A percentile compares a stretch with the other conserved stretches of the same genome.
These are phyloP conservation scores for Aleadryas rufinucha DNA, from an alignment of 2,113 vertebrate species.

Conservation along the genomic window DNA sequence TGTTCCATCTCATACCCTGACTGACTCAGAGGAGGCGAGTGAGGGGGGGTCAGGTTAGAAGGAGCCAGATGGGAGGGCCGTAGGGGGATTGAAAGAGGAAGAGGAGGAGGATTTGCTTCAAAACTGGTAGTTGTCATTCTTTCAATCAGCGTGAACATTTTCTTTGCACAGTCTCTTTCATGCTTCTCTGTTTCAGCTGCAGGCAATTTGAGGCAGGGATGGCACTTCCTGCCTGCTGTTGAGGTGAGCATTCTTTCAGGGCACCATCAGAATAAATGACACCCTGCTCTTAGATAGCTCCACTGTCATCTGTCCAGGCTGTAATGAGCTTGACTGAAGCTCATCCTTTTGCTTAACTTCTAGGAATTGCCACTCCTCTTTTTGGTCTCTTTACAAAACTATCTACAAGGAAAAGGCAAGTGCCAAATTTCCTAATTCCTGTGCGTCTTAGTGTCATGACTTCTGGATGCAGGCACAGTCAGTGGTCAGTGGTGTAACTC, in stretches of 20 bases:
- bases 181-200: background rate
- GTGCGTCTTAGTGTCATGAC: fast-evolving
- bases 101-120: background rate
- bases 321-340: background rate
- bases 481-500: background rate
- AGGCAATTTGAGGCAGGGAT: background rate
- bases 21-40: background rate
- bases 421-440: background rate
- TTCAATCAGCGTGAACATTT: background rate
- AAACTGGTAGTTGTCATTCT: background rate
- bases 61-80: background rate
- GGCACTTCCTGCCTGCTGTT: background rate
- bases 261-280: conserved; percentile 29
- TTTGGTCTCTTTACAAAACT: background rate
- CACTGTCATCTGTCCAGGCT: background rate
- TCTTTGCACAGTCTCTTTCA: background rate
- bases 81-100: background rate
- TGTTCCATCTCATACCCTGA: background rate
- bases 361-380: background rate
- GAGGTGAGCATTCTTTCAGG: background rate
- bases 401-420: background rate
- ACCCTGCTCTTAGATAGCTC: background rate
- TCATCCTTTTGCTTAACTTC: background rate
- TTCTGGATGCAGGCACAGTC: background rate
- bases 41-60: background rate